Evolutionary conservation across 2,113 vertebrate species (phyloP), one percentile per base, ranked within the genome.

Genomic region (Lagopus muta): DNA sequence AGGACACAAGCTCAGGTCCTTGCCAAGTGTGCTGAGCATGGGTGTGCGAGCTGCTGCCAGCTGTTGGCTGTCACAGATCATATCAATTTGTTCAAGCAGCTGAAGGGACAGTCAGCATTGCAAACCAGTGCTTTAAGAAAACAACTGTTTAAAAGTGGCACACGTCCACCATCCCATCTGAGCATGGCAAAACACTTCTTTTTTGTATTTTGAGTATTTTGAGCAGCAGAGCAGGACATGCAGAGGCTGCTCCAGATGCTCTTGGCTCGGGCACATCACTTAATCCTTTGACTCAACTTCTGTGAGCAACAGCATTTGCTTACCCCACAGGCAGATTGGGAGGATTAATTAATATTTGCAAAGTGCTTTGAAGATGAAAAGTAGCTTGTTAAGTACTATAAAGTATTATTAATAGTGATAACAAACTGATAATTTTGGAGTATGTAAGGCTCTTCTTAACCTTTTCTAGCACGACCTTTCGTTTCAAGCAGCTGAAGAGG

Each of bases 271-370:
- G 14, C 60, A 48, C 69, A 50, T 52, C 69, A 72, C 30, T 79
- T 91, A 78, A 78, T 84, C 55, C 36, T 50, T 65, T 83, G 55
- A 42, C 66, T 90, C 54, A 57, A 27, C 25, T 90, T n/a, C 86
- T 91, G 86, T 47, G 47, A 93, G 48, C 61, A 77, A 52, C 64
- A 88, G 71, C 73, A 18, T 82, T 92, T 95, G 70, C 88, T 88
- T 92, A 84, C 88, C 88, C 83, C 86, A 52, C 24, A 54, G 88
- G 85, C 92, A 93, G 36, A 73, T 27, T 76, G 60, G 27, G 62
- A 86, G 73, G 73, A 86, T 95, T 95, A 94, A 95, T 96, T 93
- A 79, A 86, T 94, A 64, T 88, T 90, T 88, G 86, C 77, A 84
- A 86, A 94, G 65, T 79, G 69, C 90, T 94, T 95, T 95, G 90